Evolutionary conservation across 2,797 vertebrate species (phyloP).

Genomic region (Miichthys miiuy): DNA sequence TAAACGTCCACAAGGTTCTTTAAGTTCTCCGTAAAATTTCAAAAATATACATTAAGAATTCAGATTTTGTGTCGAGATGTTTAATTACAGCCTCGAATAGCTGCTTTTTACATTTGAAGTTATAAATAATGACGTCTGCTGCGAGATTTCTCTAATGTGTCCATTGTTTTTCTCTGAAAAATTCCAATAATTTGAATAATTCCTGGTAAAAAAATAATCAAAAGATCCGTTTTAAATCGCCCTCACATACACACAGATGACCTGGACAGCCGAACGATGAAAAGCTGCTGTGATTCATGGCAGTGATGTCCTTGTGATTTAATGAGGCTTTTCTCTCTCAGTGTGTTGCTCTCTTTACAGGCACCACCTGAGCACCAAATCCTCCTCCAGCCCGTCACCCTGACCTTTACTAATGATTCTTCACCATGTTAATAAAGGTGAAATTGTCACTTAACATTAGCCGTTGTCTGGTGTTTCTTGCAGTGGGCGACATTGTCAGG

Average conservation of each 20-base stretch:
- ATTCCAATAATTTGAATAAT: not conserved
- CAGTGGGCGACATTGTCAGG: slow-evolving; percentile 51
- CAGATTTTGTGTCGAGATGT: not conserved
- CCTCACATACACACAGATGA: not conserved
- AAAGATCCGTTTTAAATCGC: slow-evolving; percentile 24
- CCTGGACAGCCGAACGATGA: slow-evolving; percentile 2
- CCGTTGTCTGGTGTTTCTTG: slow-evolving; percentile 57
- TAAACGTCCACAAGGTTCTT: not conserved
- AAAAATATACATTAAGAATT: not conserved
- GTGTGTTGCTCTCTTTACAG: slow-evolving; percentile 67
- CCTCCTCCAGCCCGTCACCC: slow-evolving; percentile 53
- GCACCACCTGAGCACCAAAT: slow-evolving; percentile 64
- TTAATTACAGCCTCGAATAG: too few species aligned
- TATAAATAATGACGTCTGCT: not conserved
- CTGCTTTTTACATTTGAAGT: too few species aligned
- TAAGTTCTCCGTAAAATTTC: not conserved
- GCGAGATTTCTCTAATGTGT: too few species aligned
- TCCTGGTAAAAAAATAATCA: slow-evolving; percentile 19
- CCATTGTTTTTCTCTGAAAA: too few species aligned
- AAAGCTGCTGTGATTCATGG: slow-evolving; percentile 37
- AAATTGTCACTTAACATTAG: slow-evolving; percentile 79
- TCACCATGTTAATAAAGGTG: slow-evolving; percentile 72
- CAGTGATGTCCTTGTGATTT: slow-evolving; percentile 63
- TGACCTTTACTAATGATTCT: slow-evolving; percentile 77
- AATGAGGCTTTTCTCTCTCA: slow-evolving; percentile 61